phyloP scores from a whole-genome alignment of 2,113 vertebrate species.

The Siniperca chuatsi region DNA sequence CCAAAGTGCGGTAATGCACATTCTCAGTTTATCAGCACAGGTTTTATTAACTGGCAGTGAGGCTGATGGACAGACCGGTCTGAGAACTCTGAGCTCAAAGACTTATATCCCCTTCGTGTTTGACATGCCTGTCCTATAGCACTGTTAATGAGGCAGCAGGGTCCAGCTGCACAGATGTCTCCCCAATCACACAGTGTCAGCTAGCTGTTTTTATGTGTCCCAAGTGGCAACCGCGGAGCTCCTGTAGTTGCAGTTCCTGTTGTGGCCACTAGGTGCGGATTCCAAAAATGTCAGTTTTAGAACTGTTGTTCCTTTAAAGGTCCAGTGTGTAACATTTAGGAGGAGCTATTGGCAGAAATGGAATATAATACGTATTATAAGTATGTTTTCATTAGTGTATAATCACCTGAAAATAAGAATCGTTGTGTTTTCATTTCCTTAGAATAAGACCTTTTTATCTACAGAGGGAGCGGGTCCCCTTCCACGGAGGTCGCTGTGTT shows the following conservation, averaged over 20 bases:
- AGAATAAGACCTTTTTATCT: no score
- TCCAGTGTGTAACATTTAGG: no score
- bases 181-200: constrained; percentile 31
- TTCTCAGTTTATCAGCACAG: constrained; percentile 58
- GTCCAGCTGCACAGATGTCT: constrained; percentile 57
- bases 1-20: constrained; percentile 57
- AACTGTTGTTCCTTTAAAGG: background rate
- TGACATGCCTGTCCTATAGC: constrained; percentile 56
- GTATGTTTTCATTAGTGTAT: no score
- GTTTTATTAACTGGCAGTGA: constrained; percentile 58
- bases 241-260: background rate
- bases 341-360: no score
- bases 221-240: constrained; percentile 18
- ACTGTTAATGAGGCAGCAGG: constrained; percentile 55
- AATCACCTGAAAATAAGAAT: no score
- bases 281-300: background rate
- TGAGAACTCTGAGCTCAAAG: constrained; percentile 37
- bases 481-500: no score
- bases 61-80: constrained; percentile 60
- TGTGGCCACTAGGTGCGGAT: background rate
- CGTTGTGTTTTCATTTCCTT: no score
- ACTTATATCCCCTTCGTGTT: constrained; percentile 31
- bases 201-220: constrained; percentile 30
- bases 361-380: no score
- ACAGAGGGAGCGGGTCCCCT: no score